Evolutionary conservation across 2,888 invertebrate genomes (phyloP), one percentile per base, ranked within the genome.

Genomic region (Venustoraphidia nigricollis): DNA sequence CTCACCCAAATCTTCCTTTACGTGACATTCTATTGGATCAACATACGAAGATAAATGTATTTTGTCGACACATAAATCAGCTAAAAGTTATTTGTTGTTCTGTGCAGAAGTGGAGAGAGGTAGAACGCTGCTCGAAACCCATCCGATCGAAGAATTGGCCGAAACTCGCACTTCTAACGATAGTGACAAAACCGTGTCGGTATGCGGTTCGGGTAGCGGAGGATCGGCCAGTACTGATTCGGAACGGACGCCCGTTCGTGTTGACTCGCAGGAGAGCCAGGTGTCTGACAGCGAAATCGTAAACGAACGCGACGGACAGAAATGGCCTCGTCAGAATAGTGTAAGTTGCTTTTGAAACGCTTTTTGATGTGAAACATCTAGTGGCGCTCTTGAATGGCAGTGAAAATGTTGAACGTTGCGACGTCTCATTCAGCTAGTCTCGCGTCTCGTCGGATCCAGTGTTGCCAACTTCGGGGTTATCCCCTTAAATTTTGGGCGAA

Each of bases 251-350:
- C 79, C 86, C 36, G 81, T 85, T 10, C 72, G 89, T 45, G 77
- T 86, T 5, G 87, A 88, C 62, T 84, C 83, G n/a, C 84, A 87
- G 61, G 89, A 90, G 60, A 81, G 81, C 59, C 84, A 85, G 60
- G 79, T 79, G 41, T 77, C 79, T 8, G 80, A 81, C 55, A 73
- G 76, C 9, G 79, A 79, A 59, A 71, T 65, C 54, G 64, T 64
- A 59, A 71, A 60, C 59, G 66, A 53, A 60, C 39, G 66, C 58
- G 67, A 64, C 63, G 57, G 64, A 36, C 64, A 71, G 68, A 63
- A 70, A 48, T 88, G 87, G 87, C 84, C 86, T 3, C 63, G 87
- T 27, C 89, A 89, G 64, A 88, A 87, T 62, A 88, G 88, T 57
- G 83, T 83, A 66, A 69, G 79, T 73, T 53, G 43, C 14, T 14